Base-by-base conservation (phyloP, 1,140 invertebrate genomes). In the Drosophila asahinai region DNA sequence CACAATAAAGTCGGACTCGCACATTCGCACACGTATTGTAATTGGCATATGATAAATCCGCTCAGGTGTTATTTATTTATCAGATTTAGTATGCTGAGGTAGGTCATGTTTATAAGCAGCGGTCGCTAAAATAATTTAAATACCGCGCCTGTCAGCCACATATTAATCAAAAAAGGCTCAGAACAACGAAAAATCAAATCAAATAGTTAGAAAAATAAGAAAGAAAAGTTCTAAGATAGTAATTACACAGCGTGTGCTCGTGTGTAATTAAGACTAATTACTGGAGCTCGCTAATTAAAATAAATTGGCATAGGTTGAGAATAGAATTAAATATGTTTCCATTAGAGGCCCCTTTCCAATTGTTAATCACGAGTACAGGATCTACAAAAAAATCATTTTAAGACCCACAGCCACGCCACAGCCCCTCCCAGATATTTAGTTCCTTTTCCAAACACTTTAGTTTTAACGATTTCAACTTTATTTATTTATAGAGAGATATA, bases 1-100 rank as follows among this genome's bases (percentile, higher is more conserved):
- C 82, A 84, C 71, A 63, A 78, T 67, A 54, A 73, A 62, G 40
- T 42, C 33, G 33, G 68, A 77, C 47, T 57, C 47, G 22, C 19
- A 76, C 19, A 36, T 38, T 14, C 8, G 64, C 27, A 33, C 38
- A 42, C 9, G 47, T 62, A 49, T 81, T 73, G 60, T 81, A 90
- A 91, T 80, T 86, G 75, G 65, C 79, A 79, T 74, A 67, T 73
- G 79, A 90, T 89, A 89, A 89, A 84, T 89, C 65, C 63, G 75
- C 52, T 71, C 68, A 81, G 80, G 80, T 81, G 77, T 81, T 80
- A 79, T 80, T 80, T 73, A 72, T 73, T 72, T 72, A 73, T 73
- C 67, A 17, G 40, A 66, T 68, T 81, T 62, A 45, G 67, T 64
- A 81, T 47, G 48, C 75, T 90, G 68, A 89, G 86, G 86, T 89